A percentile compares a stretch with the other conserved stretches of the same genome.
phyloP scores from a whole-genome alignment of 53 echinoderm and acorn worm species.

The Astropecten irregularis region DNA sequence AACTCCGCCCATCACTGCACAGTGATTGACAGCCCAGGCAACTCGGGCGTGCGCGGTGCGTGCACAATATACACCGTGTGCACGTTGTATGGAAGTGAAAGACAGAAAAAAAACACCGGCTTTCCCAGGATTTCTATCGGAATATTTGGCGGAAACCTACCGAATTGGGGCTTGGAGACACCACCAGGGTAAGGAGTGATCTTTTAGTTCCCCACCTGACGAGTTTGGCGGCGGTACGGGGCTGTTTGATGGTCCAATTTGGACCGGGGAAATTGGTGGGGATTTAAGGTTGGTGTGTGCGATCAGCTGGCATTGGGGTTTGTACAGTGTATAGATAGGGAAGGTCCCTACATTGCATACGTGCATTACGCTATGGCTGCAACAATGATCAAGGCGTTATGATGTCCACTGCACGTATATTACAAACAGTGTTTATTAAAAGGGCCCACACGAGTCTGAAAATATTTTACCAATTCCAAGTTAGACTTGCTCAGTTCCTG shows the following conservation, averaged over 20 bases:
- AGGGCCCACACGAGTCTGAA: no score
- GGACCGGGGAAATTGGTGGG: neutral
- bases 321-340: neutral
- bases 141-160: constrained; percentile 14
- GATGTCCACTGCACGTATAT: neutral
- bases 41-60: constrained; percentile 42
- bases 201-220: constrained; percentile 2
- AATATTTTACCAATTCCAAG: no score
- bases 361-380: constrained; percentile 2
- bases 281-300: neutral
- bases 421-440: no score
- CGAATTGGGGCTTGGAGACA: constrained; percentile 48
- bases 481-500: no score
- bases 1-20: constrained; percentile 53
- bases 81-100: constrained; percentile 34
- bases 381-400: constrained; percentile 14
- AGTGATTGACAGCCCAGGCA: constrained; percentile 33
- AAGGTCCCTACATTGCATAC: neutral
- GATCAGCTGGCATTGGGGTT: constrained; percentile 33
- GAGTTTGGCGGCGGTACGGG: neutral
- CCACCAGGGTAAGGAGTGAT: constrained; percentile 50
- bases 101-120: no score
- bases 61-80: neutral
- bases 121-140: constrained; percentile 31
- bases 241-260: neutral